Base-by-base conservation (phyloP, 1,140 invertebrate species). In the Brachionus angularis region DNA sequence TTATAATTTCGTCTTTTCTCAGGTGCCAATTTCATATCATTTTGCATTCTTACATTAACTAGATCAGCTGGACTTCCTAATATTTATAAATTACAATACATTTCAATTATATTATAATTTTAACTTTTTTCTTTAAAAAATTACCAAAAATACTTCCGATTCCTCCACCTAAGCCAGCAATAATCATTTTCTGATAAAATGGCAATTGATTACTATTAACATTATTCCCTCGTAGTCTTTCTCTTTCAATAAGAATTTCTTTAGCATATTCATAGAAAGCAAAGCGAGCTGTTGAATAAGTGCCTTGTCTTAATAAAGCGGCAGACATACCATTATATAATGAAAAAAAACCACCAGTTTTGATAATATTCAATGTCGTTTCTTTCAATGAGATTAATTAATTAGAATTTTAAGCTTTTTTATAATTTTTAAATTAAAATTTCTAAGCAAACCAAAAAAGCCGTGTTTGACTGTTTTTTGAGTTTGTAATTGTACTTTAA, bases 21-120 rank as follows among this genome's bases (percentile, higher is more conserved):
- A 53, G 80, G 74, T 23, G 92, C 87, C 33, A 99, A 80, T 84
- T 98, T 98, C 8, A 98, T 88, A 83, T 99, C 96, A 84, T 99
- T 99, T 81, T 99, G 96, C 96, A 99, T 98, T 74, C 85, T 82
- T 8, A 99, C 96, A 83, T 99, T 99, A 50, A 99, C 88, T 82
- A 98, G 86, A 84, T 99, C 96, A 33, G 90, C 93, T 5, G 96
- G 96, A 44, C 92, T 93, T 8, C 53, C 53, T 58, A 39, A 39
- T 29, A 1, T 39, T 10, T 25, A 39, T 14, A 55, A 58, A 21
- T 18, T n/a, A n/a, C n/a, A n/a, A n/a, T n/a, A n/a, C n/a, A n/a
- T n/a, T n/a, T n/a, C n/a, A n/a, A n/a, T n/a, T n/a, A n/a, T n/a
- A n/a, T n/a, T n/a, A n/a, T n/a, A n/a, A n/a, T n/a, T n/a, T n/a